Percentiles rank a stretch among this genome's conserved stretches.
phyloP scores from a whole-genome alignment of 2,888 invertebrate genomes.

The Arenicola marina region DNA sequence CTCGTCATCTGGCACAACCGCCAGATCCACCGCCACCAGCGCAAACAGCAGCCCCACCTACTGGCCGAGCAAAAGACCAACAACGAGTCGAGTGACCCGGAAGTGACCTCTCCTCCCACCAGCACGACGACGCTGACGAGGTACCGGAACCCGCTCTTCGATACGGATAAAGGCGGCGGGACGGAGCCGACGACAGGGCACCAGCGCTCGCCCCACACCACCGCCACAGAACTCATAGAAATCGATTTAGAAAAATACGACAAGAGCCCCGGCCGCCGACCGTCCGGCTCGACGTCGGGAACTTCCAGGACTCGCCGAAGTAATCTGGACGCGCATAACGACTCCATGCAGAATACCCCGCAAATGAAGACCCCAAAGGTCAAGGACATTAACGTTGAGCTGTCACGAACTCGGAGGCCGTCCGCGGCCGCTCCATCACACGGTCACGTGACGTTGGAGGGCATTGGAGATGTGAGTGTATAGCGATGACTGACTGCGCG shows the following conservation, averaged over 20 bases:
- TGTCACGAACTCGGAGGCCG: conserved; percentile 13
- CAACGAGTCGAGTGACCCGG: conserved; percentile 76
- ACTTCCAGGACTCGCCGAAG: background rate
- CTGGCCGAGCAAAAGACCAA: conserved; percentile 73
- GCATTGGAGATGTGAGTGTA: too few relatives aligned
- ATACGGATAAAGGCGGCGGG: conserved; percentile 64
- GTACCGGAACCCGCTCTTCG: conserved; percentile 76
- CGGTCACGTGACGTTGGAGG: too few relatives aligned
- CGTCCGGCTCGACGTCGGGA: background rate
- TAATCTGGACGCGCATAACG: too few relatives aligned
- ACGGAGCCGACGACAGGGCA: conserved; percentile 22
- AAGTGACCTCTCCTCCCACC: too few relatives aligned
- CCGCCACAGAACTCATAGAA: conserved; percentile 71
- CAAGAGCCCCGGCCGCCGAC: conserved; percentile 40
- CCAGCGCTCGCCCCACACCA: background rate
- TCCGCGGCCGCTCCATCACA: too few relatives aligned
- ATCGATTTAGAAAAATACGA: conserved; percentile 51
- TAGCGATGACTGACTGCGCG: too few relatives aligned
- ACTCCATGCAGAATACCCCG: conserved; percentile 15
- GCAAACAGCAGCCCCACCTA: too few relatives aligned
- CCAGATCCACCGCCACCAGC: conserved; percentile 55
- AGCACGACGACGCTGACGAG: conserved; percentile 86
- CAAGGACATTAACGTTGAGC: conserved; percentile 16
- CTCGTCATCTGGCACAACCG: conserved; percentile 65
- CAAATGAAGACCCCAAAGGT: conserved; percentile 7